A percentile compares a stretch with the other conserved stretches of the same genome.
These are phyloP conservation scores for Ochropacha duplaris DNA, from an alignment of 2,888 invertebrate species.

Conservation along the genomic window DNA sequence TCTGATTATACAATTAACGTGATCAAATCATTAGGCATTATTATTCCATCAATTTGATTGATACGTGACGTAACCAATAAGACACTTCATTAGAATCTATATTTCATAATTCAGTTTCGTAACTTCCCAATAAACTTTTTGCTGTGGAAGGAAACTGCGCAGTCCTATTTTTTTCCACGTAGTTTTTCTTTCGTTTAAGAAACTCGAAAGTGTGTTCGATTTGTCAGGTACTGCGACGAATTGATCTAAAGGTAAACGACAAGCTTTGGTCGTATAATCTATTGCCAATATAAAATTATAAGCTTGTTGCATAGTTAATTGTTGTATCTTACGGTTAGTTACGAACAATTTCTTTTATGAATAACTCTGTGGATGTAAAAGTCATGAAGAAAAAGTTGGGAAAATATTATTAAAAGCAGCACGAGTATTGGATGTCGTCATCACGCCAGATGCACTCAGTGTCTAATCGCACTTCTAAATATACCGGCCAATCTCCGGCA, in stretches of 20 bases:
- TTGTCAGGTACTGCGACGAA: slow-evolving; percentile 56
- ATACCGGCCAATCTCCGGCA: slow-evolving; percentile 12
- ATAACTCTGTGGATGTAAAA: not conserved
- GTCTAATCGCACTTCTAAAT: slow-evolving; percentile 30
- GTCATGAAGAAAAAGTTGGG: not conserved
- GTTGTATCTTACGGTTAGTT: slow-evolving; percentile 41
- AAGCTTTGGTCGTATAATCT: slow-evolving; percentile 51
- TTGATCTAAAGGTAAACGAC: slow-evolving; percentile 53
- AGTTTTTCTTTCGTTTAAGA: slow-evolving; percentile 41
- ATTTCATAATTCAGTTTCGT: slow-evolving; percentile 11
- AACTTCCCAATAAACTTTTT: slow-evolving; percentile 14
- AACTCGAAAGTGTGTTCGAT: slow-evolving; percentile 42
- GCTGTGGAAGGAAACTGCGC: not conserved
- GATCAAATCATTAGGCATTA: slow-evolving; percentile 31
- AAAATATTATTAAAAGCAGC: not conserved
- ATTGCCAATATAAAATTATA: slow-evolving; percentile 59
- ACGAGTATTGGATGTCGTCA: slow-evolving; percentile 11
- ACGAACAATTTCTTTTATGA: slow-evolving; percentile 29
- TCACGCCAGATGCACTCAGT: slow-evolving; percentile 17
- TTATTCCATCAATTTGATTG: slow-evolving; percentile 28
- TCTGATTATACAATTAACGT: slow-evolving; percentile 29
- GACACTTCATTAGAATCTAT: not conserved
- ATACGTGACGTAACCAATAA: slow-evolving; percentile 7
- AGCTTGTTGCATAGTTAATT: slow-evolving; percentile 43
- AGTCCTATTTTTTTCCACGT: slow-evolving; percentile 11